phyloP scores from a whole-genome alignment of 2,797 vertebrate genomes.

The Bryconaethiops microstoma region DNA sequence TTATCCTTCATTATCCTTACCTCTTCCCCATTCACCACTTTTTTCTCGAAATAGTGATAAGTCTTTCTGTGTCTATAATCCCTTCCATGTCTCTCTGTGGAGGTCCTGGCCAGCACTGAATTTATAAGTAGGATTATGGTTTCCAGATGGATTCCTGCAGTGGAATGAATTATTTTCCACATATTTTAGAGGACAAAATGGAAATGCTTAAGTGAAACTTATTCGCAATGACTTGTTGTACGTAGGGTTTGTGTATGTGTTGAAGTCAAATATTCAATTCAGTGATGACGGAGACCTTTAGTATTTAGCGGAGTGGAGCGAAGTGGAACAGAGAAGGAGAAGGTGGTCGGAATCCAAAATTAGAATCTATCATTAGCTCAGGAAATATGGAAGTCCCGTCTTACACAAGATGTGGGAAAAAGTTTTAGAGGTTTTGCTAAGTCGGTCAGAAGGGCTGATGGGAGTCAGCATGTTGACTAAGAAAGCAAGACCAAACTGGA shows the following conservation, averaged over 20 bases:
- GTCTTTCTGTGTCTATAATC: constrained; percentile 36
- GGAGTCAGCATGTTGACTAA: constrained; percentile 8
- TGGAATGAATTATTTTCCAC: constrained; percentile 52
- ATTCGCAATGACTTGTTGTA: constrained; percentile 14
- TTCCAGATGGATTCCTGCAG: constrained; percentile 73
- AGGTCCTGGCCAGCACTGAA: constrained; percentile 60
- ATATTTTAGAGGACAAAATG: constrained; percentile 38
- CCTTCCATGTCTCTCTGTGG: constrained; percentile 31
- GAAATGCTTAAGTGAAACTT: constrained; percentile 20
- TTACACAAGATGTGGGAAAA: neutral
- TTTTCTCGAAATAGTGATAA: constrained; percentile 17
- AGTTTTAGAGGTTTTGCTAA: neutral
- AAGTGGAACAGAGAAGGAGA: neutral
- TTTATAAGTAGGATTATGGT: constrained; percentile 70
- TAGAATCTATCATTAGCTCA: neutral
- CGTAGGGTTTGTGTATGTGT: constrained; percentile 13
- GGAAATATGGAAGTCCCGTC: neutral
- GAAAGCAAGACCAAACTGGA: neutral
- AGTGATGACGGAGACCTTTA: constrained; percentile 6
- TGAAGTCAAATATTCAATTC: neutral
- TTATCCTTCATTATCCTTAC: neutral
- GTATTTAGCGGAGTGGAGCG: no score
- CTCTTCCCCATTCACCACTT: neutral
- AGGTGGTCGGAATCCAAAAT: neutral
- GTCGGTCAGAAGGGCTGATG: constrained; percentile 6